Conservation (phyloP, 2,797 vertebrate genomes). For the Geotrypetes seraphini region DNA sequence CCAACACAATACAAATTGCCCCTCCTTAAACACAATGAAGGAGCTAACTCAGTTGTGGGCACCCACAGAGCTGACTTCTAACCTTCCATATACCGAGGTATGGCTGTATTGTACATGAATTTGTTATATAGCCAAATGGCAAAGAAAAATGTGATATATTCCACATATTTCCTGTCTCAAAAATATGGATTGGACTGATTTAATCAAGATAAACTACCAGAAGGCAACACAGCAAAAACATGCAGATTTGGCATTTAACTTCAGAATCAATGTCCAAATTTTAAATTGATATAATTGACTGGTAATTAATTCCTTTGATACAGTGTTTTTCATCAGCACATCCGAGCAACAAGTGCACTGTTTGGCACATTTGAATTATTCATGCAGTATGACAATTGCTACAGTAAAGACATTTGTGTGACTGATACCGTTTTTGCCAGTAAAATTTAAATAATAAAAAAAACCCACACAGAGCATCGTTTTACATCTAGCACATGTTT, state of each 20-base stretch:
- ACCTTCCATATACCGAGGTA: too few species aligned
- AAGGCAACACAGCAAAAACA: conserved; percentile 6
- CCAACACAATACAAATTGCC: too few species aligned
- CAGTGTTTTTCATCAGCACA: conserved; percentile 68
- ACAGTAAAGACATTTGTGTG: conserved; percentile 48
- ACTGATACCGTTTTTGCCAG: conserved; percentile 30
- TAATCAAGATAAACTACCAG: conserved; percentile 6
- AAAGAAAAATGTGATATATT: conserved; percentile 17
- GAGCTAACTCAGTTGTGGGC: too few species aligned
- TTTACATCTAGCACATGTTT: too few species aligned
- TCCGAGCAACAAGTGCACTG: conserved; percentile 66
- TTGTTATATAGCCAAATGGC: too few species aligned
- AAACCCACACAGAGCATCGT: conserved; percentile 27
- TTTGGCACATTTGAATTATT: conserved; percentile 68
- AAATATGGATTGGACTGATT: conserved; percentile 28
- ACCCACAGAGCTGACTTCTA: too few species aligned
- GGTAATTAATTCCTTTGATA: conserved; percentile 90
- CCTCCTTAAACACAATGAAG: too few species aligned
- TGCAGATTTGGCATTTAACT: conserved; percentile 33
- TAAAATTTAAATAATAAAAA: conserved; percentile 36
- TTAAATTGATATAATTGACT: conserved; percentile 83
- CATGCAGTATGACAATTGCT: conserved; percentile 47
- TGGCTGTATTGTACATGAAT: too few species aligned
- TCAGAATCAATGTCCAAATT: conserved; percentile 65
- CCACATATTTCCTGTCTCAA: conserved; percentile 10